Evolutionary conservation across 23 tunicate species (phyloP).

Genomic region (Phallusia fumigata): DNA sequence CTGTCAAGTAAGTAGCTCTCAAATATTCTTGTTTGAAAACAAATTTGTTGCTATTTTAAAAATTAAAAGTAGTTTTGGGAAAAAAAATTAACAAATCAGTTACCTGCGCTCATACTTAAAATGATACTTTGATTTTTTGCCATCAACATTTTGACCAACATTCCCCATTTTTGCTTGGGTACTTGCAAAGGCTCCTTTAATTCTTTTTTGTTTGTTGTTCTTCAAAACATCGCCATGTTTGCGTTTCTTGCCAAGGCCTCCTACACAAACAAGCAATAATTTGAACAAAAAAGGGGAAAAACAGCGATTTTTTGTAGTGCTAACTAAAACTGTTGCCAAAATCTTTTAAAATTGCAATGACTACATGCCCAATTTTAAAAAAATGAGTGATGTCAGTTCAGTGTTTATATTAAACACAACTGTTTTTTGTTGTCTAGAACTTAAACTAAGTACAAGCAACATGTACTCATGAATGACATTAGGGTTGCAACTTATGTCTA

Average conservation of each 20-base stretch:
- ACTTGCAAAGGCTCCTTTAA: constrained; percentile 9
- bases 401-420: neutral
- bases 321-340: neutral
- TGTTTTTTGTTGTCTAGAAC: neutral
- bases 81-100: too few species aligned
- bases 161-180: neutral
- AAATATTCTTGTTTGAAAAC: too few species aligned
- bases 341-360: neutral
- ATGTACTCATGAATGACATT: too few species aligned
- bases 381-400: neutral
- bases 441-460: too few species aligned
- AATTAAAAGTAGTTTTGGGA: too few species aligned
- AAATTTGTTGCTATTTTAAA: too few species aligned
- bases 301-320: too few species aligned
- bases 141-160: neutral
- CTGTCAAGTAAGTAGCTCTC: too few species aligned
- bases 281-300: too few species aligned
- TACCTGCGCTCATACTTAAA: neutral
- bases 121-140: neutral
- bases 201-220: constrained; percentile 18
- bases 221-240: constrained; percentile 1
- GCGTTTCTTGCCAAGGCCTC: constrained; percentile 12
- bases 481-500: too few species aligned
- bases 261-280: neutral
- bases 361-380: neutral